Base-by-base conservation (phyloP, 2,888 invertebrate genomes). In the Limnephilus marmoratus region DNA sequence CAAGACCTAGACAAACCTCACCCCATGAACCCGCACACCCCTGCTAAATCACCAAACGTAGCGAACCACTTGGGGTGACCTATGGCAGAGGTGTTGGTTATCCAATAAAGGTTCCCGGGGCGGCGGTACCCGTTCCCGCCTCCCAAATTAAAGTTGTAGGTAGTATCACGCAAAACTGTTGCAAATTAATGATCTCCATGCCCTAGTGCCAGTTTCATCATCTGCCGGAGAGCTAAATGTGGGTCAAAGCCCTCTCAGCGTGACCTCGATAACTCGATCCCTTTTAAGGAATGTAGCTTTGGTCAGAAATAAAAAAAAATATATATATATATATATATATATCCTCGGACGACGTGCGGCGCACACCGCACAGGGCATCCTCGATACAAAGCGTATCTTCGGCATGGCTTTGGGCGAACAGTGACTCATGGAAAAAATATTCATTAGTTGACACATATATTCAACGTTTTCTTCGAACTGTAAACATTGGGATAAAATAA, bases 241-340 rank as follows among this genome's bases (percentile, higher is more conserved):
- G 85, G 92, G 92, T 90, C 82, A 85, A 81, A 85, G 86, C 49
- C 90, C 90, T 90, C 85, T 91, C 90, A 85, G 81, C 90, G 49
- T 90, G 92, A 90, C 92, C 92, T 92, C 81, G 68, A 90, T 90
- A 90, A 45, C 41, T 24, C 88, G 87, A 81, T 82, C 90, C 92
- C 92, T 92, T 92, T 87, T 45, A 80, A 90, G 92, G 92, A 92
- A 92, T 92, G 92, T 83, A 41, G 90, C 53, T 87, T 89, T 82
- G 24, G 80, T 82, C 85, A 37, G n/a, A 89, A 37, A 41, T 37
- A 45, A 45, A 49, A 85, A 68, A 53, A n/a, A 41, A 41, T n/a
- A n/a, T n/a, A n/a, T n/a, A n/a, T n/a, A n/a, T n/a, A n/a, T n/a
- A n/a, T n/a, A n/a, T n/a, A n/a, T n/a, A n/a, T n/a, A n/a, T n/a